These are phyloP conservation scores for Phalloptychus januarius DNA, from an alignment of 2,797 vertebrate genomes.

Conservation along the genomic window DNA sequence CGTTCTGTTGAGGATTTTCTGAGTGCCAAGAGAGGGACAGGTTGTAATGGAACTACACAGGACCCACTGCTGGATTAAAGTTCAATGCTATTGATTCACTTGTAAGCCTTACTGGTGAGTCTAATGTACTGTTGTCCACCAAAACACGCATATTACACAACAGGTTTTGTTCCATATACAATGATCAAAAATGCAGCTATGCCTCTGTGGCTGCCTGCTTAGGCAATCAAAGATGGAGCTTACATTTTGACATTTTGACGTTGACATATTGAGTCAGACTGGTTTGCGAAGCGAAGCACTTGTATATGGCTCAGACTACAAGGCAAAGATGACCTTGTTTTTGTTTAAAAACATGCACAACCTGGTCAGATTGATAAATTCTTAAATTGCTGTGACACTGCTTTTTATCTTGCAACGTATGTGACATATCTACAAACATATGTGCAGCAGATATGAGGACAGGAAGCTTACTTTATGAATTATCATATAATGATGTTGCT, in stretches of 20 bases:
- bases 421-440: not conserved
- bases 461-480: not conserved
- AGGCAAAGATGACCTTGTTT: not conserved
- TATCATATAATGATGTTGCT: not conserved
- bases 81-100: conserved; percentile 44
- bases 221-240: not conserved
- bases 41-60: conserved; percentile 15
- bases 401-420: not conserved
- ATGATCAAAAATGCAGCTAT: not conserved
- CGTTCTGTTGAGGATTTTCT: conserved; percentile 11
- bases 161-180: conserved; percentile 3
- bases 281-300: not conserved
- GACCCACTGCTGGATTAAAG: conserved; percentile 11
- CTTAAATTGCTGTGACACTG: not conserved
- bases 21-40: not conserved
- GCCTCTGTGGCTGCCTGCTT: not conserved
- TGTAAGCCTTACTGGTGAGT: conserved; percentile 24
- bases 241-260: not conserved
- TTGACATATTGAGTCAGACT: not conserved
- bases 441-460: not conserved
- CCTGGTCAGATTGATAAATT: not conserved
- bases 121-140: conserved; percentile 37
- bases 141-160: conserved; percentile 13
- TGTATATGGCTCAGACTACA: not conserved
- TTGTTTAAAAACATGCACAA: not conserved